A percentile compares a stretch with the other conserved stretches of the same genome.
phyloP scores from a whole-genome alignment of 2,113 vertebrate genomes.

The Cynocephalus volans region DNA sequence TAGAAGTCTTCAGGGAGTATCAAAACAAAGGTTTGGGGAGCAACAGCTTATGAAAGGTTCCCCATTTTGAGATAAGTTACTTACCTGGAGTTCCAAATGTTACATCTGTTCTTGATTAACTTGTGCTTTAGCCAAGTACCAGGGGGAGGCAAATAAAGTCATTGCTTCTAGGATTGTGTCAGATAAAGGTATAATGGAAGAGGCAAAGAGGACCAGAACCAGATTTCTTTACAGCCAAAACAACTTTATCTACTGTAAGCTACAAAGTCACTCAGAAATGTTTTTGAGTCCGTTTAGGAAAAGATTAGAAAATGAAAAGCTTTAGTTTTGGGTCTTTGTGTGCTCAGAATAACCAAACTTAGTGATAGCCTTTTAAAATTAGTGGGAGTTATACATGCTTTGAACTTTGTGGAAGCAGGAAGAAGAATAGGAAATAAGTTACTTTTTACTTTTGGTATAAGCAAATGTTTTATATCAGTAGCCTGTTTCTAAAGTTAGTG shows the following conservation, averaged over 20 bases:
- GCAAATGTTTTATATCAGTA: neutral
- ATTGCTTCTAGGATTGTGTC: neutral
- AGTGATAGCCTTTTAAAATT: neutral
- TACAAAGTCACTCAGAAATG: neutral
- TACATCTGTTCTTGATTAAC: neutral
- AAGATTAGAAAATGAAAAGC: conserved; percentile 4
- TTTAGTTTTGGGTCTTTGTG: conserved; percentile 16
- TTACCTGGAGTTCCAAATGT: neutral
- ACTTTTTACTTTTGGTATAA: conserved; percentile 25
- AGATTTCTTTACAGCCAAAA: neutral
- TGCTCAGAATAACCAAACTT: neutral
- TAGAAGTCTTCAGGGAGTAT: neutral
- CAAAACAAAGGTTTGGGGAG: neutral
- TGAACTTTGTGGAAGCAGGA: neutral
- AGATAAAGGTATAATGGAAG: neutral
- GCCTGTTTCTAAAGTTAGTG: conserved; percentile 23
- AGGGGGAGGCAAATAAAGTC: neutral
- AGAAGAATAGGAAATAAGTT: neutral
- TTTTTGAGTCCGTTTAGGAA: neutral
- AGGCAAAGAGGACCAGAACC: neutral
- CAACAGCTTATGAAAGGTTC: neutral
- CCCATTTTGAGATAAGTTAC: neutral
- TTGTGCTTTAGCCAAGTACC: neutral
- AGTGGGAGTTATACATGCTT: neutral
- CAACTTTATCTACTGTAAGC: neutral